Conservation (phyloP, 2,888 invertebrate species). For the Arctia plantaginis region DNA sequence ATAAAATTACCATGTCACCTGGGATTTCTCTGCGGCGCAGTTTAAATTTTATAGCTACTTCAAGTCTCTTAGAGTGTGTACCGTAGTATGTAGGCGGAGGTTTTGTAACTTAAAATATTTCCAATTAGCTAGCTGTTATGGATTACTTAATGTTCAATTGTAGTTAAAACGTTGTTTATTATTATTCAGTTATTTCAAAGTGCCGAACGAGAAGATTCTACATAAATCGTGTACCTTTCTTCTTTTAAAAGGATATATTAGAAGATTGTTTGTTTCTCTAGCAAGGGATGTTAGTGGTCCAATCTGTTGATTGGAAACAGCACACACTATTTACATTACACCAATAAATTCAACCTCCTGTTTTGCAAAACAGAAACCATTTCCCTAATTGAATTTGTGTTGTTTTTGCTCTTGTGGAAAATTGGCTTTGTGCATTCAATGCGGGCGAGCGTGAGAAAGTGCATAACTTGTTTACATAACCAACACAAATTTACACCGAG, state of each 20-base stretch:
- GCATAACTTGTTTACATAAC: slow-evolving; percentile 68
- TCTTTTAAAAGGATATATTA: slow-evolving; percentile 25
- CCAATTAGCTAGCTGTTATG: background rate
- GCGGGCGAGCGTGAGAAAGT: slow-evolving; percentile 77
- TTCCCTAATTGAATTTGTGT: slow-evolving; percentile 84
- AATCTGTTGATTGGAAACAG: slow-evolving; percentile 74
- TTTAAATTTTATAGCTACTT: background rate
- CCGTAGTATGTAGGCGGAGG: too few relatives aligned
- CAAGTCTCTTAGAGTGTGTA: too few relatives aligned
- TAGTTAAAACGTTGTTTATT: background rate
- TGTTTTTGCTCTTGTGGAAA: slow-evolving; percentile 80
- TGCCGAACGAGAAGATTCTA: background rate
- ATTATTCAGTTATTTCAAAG: background rate
- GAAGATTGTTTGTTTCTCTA: slow-evolving; percentile 50
- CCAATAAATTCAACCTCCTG: slow-evolving; percentile 74
- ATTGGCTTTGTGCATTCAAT: slow-evolving; percentile 79
- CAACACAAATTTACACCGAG: slow-evolving; percentile 61
- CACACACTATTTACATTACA: slow-evolving; percentile 70
- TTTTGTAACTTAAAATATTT: background rate
- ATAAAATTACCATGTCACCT: background rate
- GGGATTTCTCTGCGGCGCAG: too few relatives aligned
- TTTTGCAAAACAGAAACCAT: slow-evolving; percentile 73
- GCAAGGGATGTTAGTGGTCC: slow-evolving; percentile 44
- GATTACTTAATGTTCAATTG: background rate
- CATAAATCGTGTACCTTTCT: slow-evolving; percentile 48